phyloP scores from a whole-genome alignment of 1,140 invertebrate genomes.

The Heliconius hermathena region DNA sequence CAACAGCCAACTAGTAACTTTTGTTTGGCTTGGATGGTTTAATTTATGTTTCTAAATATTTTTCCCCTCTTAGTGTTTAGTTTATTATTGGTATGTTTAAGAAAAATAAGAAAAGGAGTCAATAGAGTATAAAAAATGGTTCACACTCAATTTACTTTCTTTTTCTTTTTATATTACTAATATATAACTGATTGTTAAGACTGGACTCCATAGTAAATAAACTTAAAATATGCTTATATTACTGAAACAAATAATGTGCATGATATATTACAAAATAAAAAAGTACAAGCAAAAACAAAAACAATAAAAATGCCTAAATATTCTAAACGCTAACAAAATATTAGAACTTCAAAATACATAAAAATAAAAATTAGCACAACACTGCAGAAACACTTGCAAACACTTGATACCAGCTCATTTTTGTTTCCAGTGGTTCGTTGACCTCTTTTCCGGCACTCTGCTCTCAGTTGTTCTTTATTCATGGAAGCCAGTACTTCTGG shows the following conservation, averaged over 20 bases:
- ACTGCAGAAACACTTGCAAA: slow-evolving; percentile 59
- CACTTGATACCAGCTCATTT: slow-evolving; percentile 83
- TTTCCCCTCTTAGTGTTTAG: no score
- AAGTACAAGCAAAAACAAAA: slow-evolving; percentile 12
- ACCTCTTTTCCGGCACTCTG: slow-evolving; percentile 83
- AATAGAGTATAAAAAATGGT: no score
- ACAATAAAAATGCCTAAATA: slow-evolving; percentile 11
- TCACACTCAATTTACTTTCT: no score
- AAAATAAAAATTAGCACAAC: slow-evolving; percentile 34
- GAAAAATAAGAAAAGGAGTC: no score
- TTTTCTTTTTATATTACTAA: no score
- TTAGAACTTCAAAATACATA: slow-evolving; percentile 16
- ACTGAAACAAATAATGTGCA: neutral
- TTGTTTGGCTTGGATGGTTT: no score
- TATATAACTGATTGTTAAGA: neutral
- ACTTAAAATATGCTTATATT: neutral
- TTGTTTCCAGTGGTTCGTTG: slow-evolving; percentile 84
- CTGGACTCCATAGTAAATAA: neutral
- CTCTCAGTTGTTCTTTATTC: slow-evolving; percentile 84
- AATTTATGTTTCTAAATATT: no score
- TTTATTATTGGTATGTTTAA: no score
- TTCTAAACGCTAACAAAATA: neutral
- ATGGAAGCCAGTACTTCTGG: slow-evolving; percentile 80
- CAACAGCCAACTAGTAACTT: no score
- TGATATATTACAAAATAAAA: slow-evolving; percentile 14